Base-by-base conservation (phyloP, 1,140 invertebrate species). In the Wasmannia auropunctata region DNA sequence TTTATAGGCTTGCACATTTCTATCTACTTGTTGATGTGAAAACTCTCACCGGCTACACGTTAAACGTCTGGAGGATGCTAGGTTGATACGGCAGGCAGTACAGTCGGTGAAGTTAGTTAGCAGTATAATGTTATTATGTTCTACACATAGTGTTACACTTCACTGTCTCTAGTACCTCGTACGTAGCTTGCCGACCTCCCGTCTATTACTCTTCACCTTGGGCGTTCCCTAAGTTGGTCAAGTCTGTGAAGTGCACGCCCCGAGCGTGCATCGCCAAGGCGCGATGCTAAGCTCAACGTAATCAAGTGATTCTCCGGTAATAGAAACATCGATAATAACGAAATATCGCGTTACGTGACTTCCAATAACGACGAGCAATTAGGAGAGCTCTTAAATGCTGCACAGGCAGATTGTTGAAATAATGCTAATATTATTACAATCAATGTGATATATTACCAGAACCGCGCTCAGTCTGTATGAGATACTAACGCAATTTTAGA, bases 161-260 rank as follows among this genome's bases (percentile, higher is more conserved):
- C 28, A 83, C 65, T n/a, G 46, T 81, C 80, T 72, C 58, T 58
- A 54, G 56, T 49, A 43, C 43, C 74, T 62, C 56, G 62, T 77
- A 63, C 43, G 54, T 40, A 84, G 62, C 60, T 76, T 62, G 49
- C 72, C 80, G 72, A 67, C 83, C 87, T 87, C 75, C 86, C 79
- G 70, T 90, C 86, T 88, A 90, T 90, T 90, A 90, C 89, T 83
- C 88, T 86, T 90, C 86, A 90, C 81, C 88, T 87, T 83, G 77
- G 86, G 76, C 67, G 56, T 67, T 75, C 70, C 31, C 83, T 56
- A 90, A 90, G 70, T 90, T 90, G 89, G 86, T 86, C 88, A 88
- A 90, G 75, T 90, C 77, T 34, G 70, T 84, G 70, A n/a, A 90
- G 89, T 87, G 88, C 89, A 85, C 37, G 80, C 80, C 74, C 22